Evolutionary conservation across 92 coral and sea anemone species (phyloP), one percentile per base, ranked within the genome.

Genomic region (Umimayanthus chanpuru): DNA sequence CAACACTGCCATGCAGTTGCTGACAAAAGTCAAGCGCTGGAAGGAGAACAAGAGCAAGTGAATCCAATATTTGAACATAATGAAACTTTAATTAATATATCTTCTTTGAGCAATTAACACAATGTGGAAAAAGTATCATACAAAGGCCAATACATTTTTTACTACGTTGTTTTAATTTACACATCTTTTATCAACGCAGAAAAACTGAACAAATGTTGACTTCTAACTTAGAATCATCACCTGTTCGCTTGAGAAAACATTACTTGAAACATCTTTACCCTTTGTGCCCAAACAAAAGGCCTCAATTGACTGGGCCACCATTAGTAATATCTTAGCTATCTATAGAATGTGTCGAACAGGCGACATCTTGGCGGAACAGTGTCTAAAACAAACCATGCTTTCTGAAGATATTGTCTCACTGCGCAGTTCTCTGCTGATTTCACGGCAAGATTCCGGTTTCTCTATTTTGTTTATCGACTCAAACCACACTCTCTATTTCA

Each of bases 211-310:
- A 94, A 94, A 95, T 95, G 98, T 95, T 95, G 98, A 95, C 98
- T 95, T 89, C 96, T 90, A 93, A 92, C 93, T 94, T 88, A 80
- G 85, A 90, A 80, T 95, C 92, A 89, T 95, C 98, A 95, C 98
- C 98, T 95, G 98, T 93, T 95, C 96, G 92, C 96, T 93, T 95
- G 98, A 93, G 98, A 95, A 95, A 95, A 95, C 98, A 95, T 95
- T 95, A 92, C 96, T 95, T 85, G 93, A 93, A 95, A 95, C 98
- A 95, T 95, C 96, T 93, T 95, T 95, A 89, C 92, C 92, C 91
- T 95, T 95, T 95, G 93, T 95, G 92, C 92, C 88, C 92, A 93
- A 93, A 95, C 98, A 95, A 95, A 93, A 89, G 97, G 89, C 82
- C 87, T 90, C 96, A 95, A 95, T 93, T 95, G 98, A 95, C 98